Conservation (phyloP, 2,888 invertebrate species). For the Embidobia sp. region DNA sequence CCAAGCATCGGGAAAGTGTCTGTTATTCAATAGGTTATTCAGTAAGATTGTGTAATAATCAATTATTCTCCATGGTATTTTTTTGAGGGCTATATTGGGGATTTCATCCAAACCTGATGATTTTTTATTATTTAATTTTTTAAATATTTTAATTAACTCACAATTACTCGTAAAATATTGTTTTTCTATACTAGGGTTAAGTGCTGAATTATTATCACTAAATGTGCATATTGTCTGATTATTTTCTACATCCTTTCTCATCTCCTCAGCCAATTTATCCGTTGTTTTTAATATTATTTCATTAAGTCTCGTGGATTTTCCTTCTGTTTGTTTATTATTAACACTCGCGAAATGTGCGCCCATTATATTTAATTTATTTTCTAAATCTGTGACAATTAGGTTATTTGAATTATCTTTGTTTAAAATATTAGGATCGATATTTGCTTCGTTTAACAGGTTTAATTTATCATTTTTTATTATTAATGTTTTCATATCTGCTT, state of each 20-base stretch:
- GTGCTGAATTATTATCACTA: no score
- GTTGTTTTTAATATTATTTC: no score
- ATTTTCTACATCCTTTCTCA: no score
- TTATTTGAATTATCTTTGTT: background rate
- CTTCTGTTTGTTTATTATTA: no score
- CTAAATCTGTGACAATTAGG: background rate
- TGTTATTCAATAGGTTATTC: conserved; percentile 52
- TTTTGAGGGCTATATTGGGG: conserved; percentile 50
- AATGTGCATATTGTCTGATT: no score
- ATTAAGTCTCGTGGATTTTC: no score
- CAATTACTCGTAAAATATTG: background rate
- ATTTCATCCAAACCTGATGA: conserved; percentile 53
- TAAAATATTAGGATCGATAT: background rate
- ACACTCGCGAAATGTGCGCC: conserved; percentile 3
- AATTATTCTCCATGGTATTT: conserved; percentile 32
- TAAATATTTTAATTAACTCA: background rate
- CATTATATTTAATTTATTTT: conserved; percentile 11
- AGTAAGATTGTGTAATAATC: conserved; percentile 41
- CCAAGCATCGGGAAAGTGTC: conserved; percentile 34
- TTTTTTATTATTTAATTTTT: conserved; percentile 47
- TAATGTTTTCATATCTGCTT: background rate
- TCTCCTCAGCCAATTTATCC: no score
- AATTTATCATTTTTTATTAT: background rate
- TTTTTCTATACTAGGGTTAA: no score
- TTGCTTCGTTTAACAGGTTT: background rate